Conservation (phyloP, 1,140 invertebrate species). For the Zaprionus kolodkinae region DNA sequence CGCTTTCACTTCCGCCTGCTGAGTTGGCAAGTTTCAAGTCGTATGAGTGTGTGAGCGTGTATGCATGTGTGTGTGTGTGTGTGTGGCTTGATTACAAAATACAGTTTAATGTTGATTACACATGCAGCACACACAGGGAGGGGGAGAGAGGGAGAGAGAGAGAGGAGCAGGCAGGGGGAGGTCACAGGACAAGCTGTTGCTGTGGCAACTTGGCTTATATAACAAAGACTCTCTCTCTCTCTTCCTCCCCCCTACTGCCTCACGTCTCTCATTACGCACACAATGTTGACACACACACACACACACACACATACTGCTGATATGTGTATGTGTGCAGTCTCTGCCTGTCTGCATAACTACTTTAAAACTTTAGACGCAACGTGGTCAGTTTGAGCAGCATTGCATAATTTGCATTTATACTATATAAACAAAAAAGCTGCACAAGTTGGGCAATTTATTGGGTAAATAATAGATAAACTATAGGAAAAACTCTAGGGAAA, state of each 20-base stretch:
- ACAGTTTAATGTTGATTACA: conserved; percentile 81
- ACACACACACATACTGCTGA: conserved; percentile 46
- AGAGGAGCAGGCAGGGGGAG: not conserved
- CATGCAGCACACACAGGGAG: conserved; percentile 56
- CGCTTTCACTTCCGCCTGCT: conserved; percentile 72
- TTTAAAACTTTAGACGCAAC: not conserved
- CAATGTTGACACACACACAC: conserved; percentile 70
- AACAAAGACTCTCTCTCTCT: conserved; percentile 37
- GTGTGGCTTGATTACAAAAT: conserved; percentile 75
- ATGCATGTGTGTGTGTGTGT: conserved; percentile 33
- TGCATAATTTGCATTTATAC: not conserved
- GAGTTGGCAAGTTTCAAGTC: conserved; percentile 60
- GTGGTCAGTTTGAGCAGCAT: not conserved
- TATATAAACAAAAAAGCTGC: not conserved
- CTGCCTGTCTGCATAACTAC: not conserved
- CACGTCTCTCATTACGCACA: conserved; percentile 65
- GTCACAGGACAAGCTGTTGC: conserved; percentile 36
- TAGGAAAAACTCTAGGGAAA: not conserved
- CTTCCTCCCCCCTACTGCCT: not conserved
- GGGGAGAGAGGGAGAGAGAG: not conserved
- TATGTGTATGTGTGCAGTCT: not conserved
- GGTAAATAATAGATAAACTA: not conserved
- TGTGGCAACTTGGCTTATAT: conserved; percentile 52
- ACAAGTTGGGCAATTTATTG: conserved; percentile 4
- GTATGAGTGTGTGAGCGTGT: conserved; percentile 19